These are phyloP conservation scores for Cephus rjabovi DNA, from an alignment of 2,888 invertebrate species.

Conservation along the genomic window DNA sequence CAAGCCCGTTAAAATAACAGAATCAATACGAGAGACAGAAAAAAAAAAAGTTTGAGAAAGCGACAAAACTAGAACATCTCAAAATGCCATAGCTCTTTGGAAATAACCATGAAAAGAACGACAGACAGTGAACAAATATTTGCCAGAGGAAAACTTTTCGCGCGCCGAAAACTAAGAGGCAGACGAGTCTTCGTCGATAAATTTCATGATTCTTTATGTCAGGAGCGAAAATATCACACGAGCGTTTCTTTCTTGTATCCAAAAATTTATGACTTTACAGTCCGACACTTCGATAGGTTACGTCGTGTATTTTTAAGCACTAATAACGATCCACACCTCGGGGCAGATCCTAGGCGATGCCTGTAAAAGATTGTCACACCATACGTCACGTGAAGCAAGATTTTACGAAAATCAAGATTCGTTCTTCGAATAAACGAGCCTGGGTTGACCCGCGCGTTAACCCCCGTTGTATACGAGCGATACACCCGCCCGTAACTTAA, in stretches of 20 bases:
- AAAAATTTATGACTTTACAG: background rate
- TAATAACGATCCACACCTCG: background rate
- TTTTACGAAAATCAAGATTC: background rate
- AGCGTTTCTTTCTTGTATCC: background rate
- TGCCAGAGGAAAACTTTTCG: background rate
- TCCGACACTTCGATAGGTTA: background rate
- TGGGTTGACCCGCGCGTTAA: background rate
- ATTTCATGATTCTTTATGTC: background rate
- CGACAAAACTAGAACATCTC: background rate
- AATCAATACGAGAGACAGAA: background rate
- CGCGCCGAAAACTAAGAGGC: background rate
- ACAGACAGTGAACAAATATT: constrained; percentile 1
- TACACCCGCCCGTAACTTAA: constrained; percentile 1
- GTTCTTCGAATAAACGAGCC: background rate
- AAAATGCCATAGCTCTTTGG: background rate
- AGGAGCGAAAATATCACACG: background rate
- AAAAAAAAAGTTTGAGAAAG: background rate
- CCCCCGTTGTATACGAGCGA: background rate
- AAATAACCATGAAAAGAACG: background rate
- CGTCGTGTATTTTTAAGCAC: background rate
- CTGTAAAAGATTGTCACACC: background rate
- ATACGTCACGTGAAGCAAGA: background rate
- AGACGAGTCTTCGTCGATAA: background rate
- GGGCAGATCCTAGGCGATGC: background rate
- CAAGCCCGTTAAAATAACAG: background rate